Evolutionary conservation across 2,888 invertebrate genomes (phyloP), one percentile per base, ranked within the genome.

Genomic region (Drosophila gaucha): DNA sequence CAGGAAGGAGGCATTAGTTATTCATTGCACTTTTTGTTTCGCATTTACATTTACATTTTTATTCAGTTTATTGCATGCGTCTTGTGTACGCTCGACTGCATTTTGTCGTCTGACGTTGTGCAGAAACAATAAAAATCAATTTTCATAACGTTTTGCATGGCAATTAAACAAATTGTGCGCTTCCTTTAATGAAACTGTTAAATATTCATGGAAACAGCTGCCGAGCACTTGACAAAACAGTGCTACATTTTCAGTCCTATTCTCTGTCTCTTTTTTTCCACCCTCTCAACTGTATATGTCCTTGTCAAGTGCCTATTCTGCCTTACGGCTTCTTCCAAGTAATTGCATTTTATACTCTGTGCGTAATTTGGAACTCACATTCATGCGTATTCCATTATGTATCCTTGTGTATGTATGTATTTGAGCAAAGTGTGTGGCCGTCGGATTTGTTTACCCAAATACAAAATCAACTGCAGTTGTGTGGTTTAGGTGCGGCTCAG

Each of bases 81-180:
- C 24, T 50, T 57, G 51, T 46, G 30, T 39, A 60, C 64, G 67
- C 68, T 78, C 35, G 24, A 36, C 20, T 77, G 43, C 54, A 24
- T 31, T 71, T 60, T 52, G 52, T 63, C 33, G 55, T 41, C 33
- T 57, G 14, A 46, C 20, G 59, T 39, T n/a, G 36, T 31, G 26
- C 31, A 55, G 22, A 36, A 41, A 44, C 30, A 63, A 62, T 18
- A 9, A 46, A 65, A 75, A 65, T 83, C 68, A 67, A 83, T 80
- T 83, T 66, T 47, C 33, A 59, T 50, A 39, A 20, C 49, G 52
- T 59, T 67, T 59, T 75, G 62, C 43, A 24, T 58, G 46, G 18
- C 60, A 63, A 63, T 80, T 83, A 55, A 55, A 59, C 86, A 82
- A 86, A 86, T 64, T 67, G 80, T 64, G 33, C 16, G 62, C 64